phyloP scores from a whole-genome alignment of 2,888 invertebrate genomes.

The Deroplatys truncata region DNA sequence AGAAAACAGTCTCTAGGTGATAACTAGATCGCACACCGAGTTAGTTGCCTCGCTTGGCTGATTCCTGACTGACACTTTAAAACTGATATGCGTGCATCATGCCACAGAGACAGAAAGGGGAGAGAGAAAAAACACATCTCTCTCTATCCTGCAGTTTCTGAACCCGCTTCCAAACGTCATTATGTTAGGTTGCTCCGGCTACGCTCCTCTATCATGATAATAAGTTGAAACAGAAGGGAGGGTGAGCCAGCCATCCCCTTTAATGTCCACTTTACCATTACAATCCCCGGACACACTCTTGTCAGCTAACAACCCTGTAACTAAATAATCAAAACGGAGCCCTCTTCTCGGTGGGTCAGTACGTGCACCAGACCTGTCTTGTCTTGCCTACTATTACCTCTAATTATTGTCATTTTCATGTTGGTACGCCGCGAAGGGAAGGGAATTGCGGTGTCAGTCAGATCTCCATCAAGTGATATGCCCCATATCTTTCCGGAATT shows the following conservation, averaged over 20 bases:
- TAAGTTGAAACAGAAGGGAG: not conserved
- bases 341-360: not conserved
- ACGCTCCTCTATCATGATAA: not conserved
- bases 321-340: conserved; percentile 8
- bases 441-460: conserved; percentile 22
- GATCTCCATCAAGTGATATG: conserved; percentile 1
- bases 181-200: not conserved
- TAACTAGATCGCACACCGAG: not conserved
- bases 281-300: not conserved
- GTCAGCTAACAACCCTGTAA: conserved; percentile 7
- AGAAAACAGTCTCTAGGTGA: not conserved
- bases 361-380: conserved; percentile 17
- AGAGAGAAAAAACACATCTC: not conserved
- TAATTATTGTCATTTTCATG: conserved; percentile 31
- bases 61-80: conserved; percentile 15
- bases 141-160: not conserved
- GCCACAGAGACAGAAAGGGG: not conserved
- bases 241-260: conserved; percentile 5
- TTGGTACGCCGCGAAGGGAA: conserved; percentile 22
- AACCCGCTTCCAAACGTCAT: not conserved
- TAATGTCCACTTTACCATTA: conserved; percentile 13
- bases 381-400: conserved; percentile 28
- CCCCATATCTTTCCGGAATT: not conserved
- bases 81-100: not conserved
- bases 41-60: not conserved